These are phyloP conservation scores for Drosophila silvestris DNA, from an alignment of 2,888 invertebrate genomes.

Conservation along the genomic window DNA sequence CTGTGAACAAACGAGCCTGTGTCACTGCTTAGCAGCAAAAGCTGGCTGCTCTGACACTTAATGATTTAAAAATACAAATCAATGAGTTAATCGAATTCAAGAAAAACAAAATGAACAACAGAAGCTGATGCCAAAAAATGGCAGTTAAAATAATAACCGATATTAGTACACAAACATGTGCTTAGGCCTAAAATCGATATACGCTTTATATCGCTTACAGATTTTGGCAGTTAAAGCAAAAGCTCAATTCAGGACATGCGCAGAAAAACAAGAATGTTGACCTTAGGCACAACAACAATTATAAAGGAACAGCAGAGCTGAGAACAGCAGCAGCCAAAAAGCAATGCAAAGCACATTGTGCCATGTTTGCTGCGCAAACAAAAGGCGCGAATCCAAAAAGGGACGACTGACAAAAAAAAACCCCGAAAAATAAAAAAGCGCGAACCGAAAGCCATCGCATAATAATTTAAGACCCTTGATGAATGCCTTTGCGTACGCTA, in stretches of 20 bases:
- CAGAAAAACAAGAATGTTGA: slow-evolving; percentile 43
- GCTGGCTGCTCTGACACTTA: slow-evolving; percentile 15
- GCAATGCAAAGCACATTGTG: slow-evolving; percentile 65
- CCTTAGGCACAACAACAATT: slow-evolving; percentile 51
- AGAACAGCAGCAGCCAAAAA: slow-evolving; percentile 16
- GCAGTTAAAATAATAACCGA: not conserved
- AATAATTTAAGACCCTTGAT: slow-evolving; percentile 67
- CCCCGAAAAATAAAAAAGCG: slow-evolving; percentile 8
- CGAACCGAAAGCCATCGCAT: slow-evolving; percentile 33
- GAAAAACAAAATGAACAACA: not conserved
- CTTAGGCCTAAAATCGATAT: slow-evolving; percentile 3
- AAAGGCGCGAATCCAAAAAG: slow-evolving; percentile 53
- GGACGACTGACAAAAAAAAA: slow-evolving; percentile 25
- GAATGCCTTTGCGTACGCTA: slow-evolving; percentile 60
- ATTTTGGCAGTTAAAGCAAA: slow-evolving; percentile 1
- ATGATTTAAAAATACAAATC: not conserved
- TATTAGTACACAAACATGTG: not conserved
- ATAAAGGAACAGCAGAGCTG: slow-evolving; percentile 6
- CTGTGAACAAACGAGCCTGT: not conserved
- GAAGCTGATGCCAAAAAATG: not conserved
- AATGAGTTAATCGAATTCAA: not conserved
- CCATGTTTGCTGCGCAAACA: slow-evolving; percentile 45
- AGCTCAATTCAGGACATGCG: slow-evolving; percentile 65
- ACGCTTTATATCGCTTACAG: not conserved
- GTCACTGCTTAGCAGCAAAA: not conserved